phyloP scores from a whole-genome alignment of 2,113 vertebrate genomes.

The Physeter macrocephalus region DNA sequence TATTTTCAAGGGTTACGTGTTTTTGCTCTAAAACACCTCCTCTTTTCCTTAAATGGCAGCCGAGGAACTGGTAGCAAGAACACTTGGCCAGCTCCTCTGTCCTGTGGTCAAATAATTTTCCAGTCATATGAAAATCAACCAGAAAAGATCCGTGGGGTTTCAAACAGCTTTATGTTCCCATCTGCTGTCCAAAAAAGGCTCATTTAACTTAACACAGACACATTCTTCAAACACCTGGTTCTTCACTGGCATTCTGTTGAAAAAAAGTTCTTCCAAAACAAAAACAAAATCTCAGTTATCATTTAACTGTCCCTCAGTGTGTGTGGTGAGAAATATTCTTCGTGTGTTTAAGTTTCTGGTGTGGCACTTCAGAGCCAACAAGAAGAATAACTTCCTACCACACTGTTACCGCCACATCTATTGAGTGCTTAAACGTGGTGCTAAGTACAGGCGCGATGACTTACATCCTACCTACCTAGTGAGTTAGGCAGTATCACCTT shows the following conservation, averaged over 20 bases:
- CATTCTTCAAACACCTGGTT: constrained; percentile 72
- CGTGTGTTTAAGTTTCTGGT: background rate
- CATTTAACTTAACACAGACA: constrained; percentile 65
- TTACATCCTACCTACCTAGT: background rate
- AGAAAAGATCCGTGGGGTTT: constrained; percentile 44
- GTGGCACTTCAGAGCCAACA: background rate
- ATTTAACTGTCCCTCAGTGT: background rate
- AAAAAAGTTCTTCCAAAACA: constrained; percentile 53
- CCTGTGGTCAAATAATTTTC: constrained; percentile 24
- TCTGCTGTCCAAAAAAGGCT: constrained; percentile 64
- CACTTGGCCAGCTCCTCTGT: background rate
- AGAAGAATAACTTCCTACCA: too few relatives aligned
- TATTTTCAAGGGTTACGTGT: background rate
- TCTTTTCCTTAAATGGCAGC: constrained; percentile 7
- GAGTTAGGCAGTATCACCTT: background rate
- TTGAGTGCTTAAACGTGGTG: background rate
- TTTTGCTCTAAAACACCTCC: background rate
- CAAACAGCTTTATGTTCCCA: constrained; percentile 36
- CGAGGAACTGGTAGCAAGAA: background rate
- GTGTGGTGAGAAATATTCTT: background rate
- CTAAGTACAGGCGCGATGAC: background rate
- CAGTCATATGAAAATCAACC: constrained; percentile 60
- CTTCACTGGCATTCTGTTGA: constrained; percentile 42
- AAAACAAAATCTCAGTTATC: constrained; percentile 40
- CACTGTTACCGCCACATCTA: background rate